Conservation (phyloP, 30 jellyfish, hydroid and myxozoan genomes). For the Aurelia sp. region DNA sequence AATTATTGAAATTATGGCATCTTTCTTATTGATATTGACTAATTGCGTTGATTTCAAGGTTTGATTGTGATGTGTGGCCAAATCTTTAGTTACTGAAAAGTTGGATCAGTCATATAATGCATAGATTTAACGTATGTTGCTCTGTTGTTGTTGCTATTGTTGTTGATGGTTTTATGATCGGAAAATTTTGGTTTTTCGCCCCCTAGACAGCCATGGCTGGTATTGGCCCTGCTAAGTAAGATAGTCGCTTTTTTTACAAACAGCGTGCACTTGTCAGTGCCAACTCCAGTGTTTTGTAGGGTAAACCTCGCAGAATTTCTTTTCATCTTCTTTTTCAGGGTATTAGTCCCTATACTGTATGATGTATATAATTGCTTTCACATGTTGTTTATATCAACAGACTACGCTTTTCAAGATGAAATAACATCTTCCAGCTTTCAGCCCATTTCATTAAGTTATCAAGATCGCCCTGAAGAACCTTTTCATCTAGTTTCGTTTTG, state of each 20-base stretch:
- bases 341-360: constrained; percentile 28
- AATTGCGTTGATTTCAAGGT: no score
- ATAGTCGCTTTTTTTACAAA: background rate
- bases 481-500: background rate
- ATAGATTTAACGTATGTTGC: no score
- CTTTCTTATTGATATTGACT: no score
- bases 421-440: constrained; percentile 30
- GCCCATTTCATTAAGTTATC: constrained; percentile 29
- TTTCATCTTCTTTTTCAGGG: constrained; percentile 8
- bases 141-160: no score
- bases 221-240: no score
- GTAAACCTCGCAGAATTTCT: background rate
- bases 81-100: no score
- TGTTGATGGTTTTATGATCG: no score
- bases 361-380: constrained; percentile 36
- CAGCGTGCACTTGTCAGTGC: constrained; percentile 29
- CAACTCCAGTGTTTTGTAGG: background rate
- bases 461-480: background rate
- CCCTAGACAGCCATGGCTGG: no score
- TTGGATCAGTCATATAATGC: no score
- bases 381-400: constrained; percentile 12
- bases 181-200: no score
- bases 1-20: no score
- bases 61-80: no score
- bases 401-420: constrained; percentile 27